Base-by-base conservation (phyloP, 2,797 vertebrate species). In the Parambassis ranga region DNA sequence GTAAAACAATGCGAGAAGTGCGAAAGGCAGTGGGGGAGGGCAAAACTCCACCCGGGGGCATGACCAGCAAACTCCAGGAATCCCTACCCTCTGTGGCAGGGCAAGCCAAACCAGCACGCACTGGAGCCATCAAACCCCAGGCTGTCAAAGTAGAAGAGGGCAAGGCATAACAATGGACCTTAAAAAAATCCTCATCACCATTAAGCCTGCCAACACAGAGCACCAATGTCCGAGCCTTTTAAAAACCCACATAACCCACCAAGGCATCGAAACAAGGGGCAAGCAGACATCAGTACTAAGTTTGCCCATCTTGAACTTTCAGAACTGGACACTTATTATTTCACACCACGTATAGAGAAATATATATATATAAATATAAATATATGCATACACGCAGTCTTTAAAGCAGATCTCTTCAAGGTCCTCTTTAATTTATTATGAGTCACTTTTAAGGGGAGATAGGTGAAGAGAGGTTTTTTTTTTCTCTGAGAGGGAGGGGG, bases 71-170 rank as follows among this genome's bases (percentile, higher is more conserved):
- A 86, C 92, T 96, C 84, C 95, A 94, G 79, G 96, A 98, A 59
- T 82, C 91, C 46, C 77, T 92, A 6, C 41, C 93, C 14, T 65
- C 89, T 58, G n/a, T n/a, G n/a, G 19, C 74, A 4, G 60, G 93
- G 51, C 95, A 93, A 84, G 85, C 92, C 87, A 97, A 97, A 90
- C 92, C 93, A 20, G 88, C 92, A 78, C 94, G 95, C 77, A 95
- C 95, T 0, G 95, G 96, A 89, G 92, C 95, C 2, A 96, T 98
- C 91, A 97, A 98, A 90, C 94, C 96, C 77, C 95, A 95, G 87
- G 91, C 92, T 4, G 92, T 94, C 72, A 95, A 95, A 90, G 92
- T 95, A 82, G 96, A 98, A 89, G 96, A 97, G 86, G 94, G 95
- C 84, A 94, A 95, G 89, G 95, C 95, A 67, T 99, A 93, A 87